A percentile compares a stretch with the other conserved stretches of the same genome.
Evolutionary conservation across 2,797 vertebrate species (phyloP).

Genomic region (Heteromormyrus szaboi): DNA sequence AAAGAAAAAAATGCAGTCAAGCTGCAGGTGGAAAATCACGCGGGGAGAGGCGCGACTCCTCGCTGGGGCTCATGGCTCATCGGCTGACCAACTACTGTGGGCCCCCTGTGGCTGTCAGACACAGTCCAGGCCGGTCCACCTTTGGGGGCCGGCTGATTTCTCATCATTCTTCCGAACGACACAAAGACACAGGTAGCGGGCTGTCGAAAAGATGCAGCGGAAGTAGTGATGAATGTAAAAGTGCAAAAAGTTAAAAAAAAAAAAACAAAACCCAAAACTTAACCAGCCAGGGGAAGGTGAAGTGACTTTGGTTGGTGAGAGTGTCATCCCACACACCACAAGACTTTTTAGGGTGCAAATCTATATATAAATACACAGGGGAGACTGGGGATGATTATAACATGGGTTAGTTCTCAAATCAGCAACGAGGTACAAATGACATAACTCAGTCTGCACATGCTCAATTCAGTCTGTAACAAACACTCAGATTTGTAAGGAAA

Average conservation of each 20-base stretch:
- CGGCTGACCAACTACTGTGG: neutral
- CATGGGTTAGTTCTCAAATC: neutral
- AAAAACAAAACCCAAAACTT: neutral
- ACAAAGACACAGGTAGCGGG: neutral
- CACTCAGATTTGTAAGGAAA: neutral
- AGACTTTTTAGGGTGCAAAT: neutral
- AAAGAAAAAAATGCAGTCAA: neutral
- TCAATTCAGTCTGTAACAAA: neutral
- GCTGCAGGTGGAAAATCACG: neutral
- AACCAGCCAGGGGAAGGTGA: neutral
- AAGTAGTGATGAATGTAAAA: neutral
- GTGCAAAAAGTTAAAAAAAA: neutral
- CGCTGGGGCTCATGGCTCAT: neutral
- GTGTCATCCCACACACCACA: neutral
- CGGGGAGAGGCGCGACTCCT: neutral
- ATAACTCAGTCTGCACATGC: neutral
- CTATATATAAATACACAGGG: neutral
- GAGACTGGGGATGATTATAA: neutral
- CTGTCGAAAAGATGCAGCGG: neutral
- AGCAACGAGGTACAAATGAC: neutral
- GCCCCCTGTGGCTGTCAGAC: neutral
- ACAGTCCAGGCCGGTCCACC: neutral
- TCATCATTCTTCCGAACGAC: neutral
- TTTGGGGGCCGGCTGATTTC: neutral
- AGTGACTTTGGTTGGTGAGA: neutral